phyloP scores from a whole-genome alignment of 2,888 invertebrate species.

The Pachliopta kotzebuea region DNA sequence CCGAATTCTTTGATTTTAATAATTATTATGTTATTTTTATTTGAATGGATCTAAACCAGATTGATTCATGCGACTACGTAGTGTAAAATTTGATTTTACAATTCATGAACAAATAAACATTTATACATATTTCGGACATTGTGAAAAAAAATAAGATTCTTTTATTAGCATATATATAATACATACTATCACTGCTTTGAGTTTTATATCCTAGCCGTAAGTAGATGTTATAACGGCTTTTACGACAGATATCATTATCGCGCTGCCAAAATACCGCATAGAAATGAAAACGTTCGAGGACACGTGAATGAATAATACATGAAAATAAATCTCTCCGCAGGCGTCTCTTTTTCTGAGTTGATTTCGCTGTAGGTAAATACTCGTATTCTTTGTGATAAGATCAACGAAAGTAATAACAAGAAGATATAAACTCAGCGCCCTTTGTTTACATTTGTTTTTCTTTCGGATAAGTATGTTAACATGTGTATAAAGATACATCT shows the following conservation, averaged over 20 bases:
- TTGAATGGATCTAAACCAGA: no score
- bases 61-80: no score
- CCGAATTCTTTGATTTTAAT: no score
- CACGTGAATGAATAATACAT: constrained; percentile 75
- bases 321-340: constrained; percentile 71
- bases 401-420: constrained; percentile 42
- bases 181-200: constrained; percentile 3
- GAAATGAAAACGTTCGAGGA: constrained; percentile 72
- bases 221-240: constrained; percentile 42
- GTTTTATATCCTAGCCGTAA: constrained; percentile 25
- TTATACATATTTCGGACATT: neutral
- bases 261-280: constrained; percentile 62
- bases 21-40: no score
- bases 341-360: constrained; percentile 57
- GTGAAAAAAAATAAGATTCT: neutral
- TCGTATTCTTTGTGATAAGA: constrained; percentile 46
- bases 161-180: neutral
- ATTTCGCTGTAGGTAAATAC: constrained; percentile 62
- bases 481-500: neutral
- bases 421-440: constrained; percentile 7
- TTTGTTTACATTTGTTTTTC: constrained; percentile 22
- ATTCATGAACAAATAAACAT: neutral
- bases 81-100: neutral
- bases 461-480: constrained; percentile 1
- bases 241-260: constrained; percentile 69